Conservation (phyloP, 2,113 vertebrate genomes). For the Bambusicola thoracicus region DNA sequence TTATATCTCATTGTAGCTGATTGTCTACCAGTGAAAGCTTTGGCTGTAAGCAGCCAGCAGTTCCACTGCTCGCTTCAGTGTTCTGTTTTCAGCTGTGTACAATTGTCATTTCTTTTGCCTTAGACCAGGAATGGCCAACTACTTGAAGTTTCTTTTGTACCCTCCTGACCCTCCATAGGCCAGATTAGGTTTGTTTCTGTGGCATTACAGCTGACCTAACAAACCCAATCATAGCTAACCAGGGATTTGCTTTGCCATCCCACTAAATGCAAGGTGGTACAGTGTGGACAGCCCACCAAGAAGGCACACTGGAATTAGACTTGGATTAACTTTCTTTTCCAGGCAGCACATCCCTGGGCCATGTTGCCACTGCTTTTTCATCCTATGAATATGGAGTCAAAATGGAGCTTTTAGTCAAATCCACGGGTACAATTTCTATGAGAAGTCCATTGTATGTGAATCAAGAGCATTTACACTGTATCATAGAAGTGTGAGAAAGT, state of each 20-base stretch:
- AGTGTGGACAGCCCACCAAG: not conserved
- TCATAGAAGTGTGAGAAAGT: not conserved
- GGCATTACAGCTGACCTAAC: not conserved
- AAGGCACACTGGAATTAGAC: not conserved
- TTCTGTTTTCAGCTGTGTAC: not conserved
- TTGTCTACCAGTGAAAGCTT: not conserved
- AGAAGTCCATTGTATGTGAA: not conserved
- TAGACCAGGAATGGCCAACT: not conserved
- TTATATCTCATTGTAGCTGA: not conserved
- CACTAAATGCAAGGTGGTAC: not conserved
- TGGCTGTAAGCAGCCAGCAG: not conserved
- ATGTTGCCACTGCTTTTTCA: not conserved
- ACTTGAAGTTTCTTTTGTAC: not conserved
- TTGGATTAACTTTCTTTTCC: no score
- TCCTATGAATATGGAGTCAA: rapidly evolving
- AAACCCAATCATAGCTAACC: not conserved
- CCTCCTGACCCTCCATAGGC: not conserved
- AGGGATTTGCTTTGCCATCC: not conserved
- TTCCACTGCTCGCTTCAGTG: not conserved
- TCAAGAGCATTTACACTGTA: not conserved
- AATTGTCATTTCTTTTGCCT: not conserved
- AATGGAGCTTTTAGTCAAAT: not conserved
- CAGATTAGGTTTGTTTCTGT: not conserved
- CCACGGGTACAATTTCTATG: not conserved
- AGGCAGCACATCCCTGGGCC: not conserved